Conservation (phyloP, 2,888 invertebrate genomes). For the Trachelus troglodyta region DNA sequence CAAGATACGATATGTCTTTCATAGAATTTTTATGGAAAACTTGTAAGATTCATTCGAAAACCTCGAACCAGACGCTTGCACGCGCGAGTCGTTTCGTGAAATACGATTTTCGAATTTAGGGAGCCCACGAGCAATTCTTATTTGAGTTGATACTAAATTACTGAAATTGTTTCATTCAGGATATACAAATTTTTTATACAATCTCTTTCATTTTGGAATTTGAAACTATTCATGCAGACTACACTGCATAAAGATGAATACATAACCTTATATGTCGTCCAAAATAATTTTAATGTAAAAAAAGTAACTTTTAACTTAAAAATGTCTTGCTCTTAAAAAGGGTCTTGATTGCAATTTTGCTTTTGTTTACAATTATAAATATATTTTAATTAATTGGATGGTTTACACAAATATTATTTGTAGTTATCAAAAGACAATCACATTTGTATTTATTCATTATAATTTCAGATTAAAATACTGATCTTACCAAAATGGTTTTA, state of each 20-base stretch:
- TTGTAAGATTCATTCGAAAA: constrained; percentile 21
- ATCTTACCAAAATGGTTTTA: neutral
- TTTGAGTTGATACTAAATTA: neutral
- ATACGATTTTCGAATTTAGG: constrained; percentile 44
- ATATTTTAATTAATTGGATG: neutral
- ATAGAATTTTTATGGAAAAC: neutral
- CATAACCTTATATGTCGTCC: neutral
- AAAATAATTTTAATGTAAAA: neutral
- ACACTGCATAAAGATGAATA: neutral
- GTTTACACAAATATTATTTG: neutral
- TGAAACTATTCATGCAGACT: neutral
- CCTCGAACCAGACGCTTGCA: constrained; percentile 46
- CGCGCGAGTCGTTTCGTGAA: constrained; percentile 35
- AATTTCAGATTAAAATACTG: neutral
- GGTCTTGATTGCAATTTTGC: neutral
- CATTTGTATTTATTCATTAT: neutral
- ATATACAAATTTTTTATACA: neutral
- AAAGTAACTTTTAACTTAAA: neutral
- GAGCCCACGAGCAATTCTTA: neutral
- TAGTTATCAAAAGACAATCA: neutral
- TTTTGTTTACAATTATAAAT: neutral
- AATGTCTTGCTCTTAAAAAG: neutral
- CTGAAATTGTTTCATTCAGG: neutral
- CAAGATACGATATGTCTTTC: neutral
- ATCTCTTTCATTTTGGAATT: neutral